Evolutionary conservation across 2,797 vertebrate species (phyloP).

Genomic region (Garrulus glandarius): DNA sequence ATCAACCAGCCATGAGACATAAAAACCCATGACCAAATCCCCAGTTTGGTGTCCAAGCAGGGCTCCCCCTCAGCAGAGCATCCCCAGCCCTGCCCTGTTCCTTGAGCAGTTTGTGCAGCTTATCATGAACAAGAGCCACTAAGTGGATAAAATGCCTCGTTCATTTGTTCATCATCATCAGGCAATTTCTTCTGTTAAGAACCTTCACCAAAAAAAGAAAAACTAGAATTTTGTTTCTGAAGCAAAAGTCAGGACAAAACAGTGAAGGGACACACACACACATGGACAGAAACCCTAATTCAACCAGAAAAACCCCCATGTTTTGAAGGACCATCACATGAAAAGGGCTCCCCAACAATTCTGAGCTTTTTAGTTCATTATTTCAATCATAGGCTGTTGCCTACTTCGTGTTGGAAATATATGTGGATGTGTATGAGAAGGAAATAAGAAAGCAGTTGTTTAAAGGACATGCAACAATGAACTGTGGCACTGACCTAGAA

Average conservation of each 20-base stretch:
- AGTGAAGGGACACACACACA: background rate
- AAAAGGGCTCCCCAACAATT: background rate
- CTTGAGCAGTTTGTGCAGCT: background rate
- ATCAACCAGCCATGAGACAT: background rate
- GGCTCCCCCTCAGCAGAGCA: background rate
- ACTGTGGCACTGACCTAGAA: background rate
- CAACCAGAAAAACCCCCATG: fast-evolving
- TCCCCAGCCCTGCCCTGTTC: background rate
- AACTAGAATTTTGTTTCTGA: background rate
- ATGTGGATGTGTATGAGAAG: background rate
- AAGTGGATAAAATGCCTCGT: background rate
- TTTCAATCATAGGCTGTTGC: background rate
- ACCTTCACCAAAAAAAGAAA: background rate
- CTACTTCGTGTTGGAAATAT: background rate
- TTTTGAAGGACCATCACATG: background rate
- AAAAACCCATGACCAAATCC: background rate
- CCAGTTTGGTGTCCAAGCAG: background rate
- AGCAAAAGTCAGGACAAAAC: background rate
- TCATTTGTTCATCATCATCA: background rate
- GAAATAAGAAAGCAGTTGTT: background rate
- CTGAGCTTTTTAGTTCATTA: background rate
- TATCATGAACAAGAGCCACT: background rate
- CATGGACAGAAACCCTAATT: background rate
- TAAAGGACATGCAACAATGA: background rate
- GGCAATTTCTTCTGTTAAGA: background rate